phyloP scores from a whole-genome alignment of 2,888 invertebrate genomes.

The Drosophila pegasa region DNA sequence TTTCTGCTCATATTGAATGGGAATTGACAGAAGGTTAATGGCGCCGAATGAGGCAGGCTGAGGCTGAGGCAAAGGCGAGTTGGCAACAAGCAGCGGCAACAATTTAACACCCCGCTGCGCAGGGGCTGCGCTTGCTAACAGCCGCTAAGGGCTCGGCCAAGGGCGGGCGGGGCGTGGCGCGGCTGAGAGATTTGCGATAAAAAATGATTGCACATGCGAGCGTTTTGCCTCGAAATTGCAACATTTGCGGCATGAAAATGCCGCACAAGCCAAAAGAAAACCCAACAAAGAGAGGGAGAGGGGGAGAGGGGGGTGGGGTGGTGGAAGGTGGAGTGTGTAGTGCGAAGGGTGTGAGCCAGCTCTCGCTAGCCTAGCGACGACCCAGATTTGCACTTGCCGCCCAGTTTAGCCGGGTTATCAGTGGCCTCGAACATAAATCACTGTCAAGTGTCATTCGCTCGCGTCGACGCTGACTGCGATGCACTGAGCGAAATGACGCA shows the following conservation, averaged over 20 bases:
- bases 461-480: slow-evolving; percentile 33
- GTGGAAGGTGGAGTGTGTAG: neutral
- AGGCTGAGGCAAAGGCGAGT: no score
- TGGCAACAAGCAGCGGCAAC: slow-evolving; percentile 29
- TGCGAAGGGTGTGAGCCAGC: slow-evolving; percentile 15
- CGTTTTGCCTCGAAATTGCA: slow-evolving; percentile 73
- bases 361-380: slow-evolving; percentile 31
- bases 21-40: slow-evolving; percentile 81
- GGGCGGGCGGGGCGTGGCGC: slow-evolving; percentile 1
- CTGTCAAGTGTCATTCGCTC: slow-evolving; percentile 85
- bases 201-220: slow-evolving; percentile 80
- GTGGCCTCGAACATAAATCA: slow-evolving; percentile 83
- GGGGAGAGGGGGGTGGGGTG: neutral
- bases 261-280: slow-evolving; percentile 33
- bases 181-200: slow-evolving; percentile 69
- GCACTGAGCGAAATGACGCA: slow-evolving; percentile 10
- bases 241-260: slow-evolving; percentile 79
- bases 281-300: slow-evolving; percentile 44
- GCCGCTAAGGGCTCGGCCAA: slow-evolving; percentile 46
- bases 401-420: slow-evolving; percentile 78
- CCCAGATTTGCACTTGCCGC: slow-evolving; percentile 77
- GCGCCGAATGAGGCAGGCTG: slow-evolving; percentile 56
- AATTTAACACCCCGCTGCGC: slow-evolving; percentile 77
- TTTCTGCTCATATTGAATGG: slow-evolving; percentile 44
- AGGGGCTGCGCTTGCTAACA: slow-evolving; percentile 47